Base-by-base conservation (phyloP, 2,797 vertebrate species). In the Fratercula arctica region DNA sequence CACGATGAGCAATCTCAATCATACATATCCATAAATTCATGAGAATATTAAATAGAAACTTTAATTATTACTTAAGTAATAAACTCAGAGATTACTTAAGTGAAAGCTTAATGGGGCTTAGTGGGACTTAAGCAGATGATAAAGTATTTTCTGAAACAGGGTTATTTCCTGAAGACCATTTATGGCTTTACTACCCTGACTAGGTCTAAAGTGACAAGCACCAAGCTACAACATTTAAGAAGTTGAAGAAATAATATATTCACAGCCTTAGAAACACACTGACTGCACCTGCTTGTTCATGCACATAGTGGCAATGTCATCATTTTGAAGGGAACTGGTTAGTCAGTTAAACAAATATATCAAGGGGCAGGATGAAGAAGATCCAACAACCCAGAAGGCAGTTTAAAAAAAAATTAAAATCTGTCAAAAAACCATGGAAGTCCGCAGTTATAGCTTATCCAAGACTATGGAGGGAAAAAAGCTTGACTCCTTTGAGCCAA, bases 401-500 rank as follows among this genome's bases (percentile, higher is more conserved):
- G 69, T 43, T 95, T 31, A 26, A 92, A 96, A 91, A 95, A 90
- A 97, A 86, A 70, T 35, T 86, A 73, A 96, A 97, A 94, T 85
- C 95, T 92, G 82, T 90, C 90, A 90, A 66, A 95, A 97, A 87
- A 74, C 10, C 79, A 78, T 19, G 73, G 69, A 95, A 97, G 88
- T 89, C 77, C 81, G 88, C 90, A 96, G 92, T 95, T 85, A 97
- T 85, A 87, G 90, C 94, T 97, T 97, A 96, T 91, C 96, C 89
- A 95, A 97, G 93, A 96, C 96, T 97, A 97, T 94, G 96, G 96
- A 95, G 73, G 83, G 67, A 96, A 97, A 96, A 96, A 95, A 37
- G 66, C 91, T 95, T 82, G 89, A 96, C 81, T 98, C 93, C 72
- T 98, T 96, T 97, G 94, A 97, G 96, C 94, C 97, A 98, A 94